These are phyloP conservation scores for Megaceryle alcyon DNA, from an alignment of 2,797 vertebrate species.

Conservation along the genomic window DNA sequence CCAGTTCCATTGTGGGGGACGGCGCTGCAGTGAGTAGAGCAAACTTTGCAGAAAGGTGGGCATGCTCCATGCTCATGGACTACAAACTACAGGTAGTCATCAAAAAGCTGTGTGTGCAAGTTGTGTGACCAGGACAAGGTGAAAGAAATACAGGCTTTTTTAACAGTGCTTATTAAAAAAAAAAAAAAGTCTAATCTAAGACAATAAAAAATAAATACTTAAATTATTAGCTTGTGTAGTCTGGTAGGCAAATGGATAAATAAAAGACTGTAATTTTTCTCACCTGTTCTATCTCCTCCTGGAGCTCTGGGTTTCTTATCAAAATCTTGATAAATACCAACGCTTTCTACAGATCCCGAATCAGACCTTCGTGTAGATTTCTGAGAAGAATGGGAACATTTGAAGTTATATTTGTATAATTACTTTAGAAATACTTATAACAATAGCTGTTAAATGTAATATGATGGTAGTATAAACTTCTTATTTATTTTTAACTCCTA, in stretches of 20 bases:
- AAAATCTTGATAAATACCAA: constrained; percentile 91
- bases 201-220: background rate
- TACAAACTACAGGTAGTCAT: background rate
- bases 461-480: background rate
- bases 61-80: background rate
- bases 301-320: constrained; percentile 72
- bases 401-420: background rate
- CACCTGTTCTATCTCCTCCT: constrained; percentile 71
- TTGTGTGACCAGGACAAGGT: background rate
- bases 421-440: background rate
- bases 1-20: background rate
- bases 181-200: background rate
- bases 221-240: background rate
- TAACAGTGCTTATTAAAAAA: background rate
- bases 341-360: constrained; percentile 66
- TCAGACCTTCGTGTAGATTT: constrained; percentile 84
- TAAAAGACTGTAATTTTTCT: background rate
- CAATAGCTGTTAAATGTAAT: background rate
- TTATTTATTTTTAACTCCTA: background rate
- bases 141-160: background rate
- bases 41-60: background rate
- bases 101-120: background rate
- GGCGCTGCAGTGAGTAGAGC: rapidly evolving
- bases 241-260: background rate
- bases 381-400: constrained; percentile 68